These are phyloP conservation scores for Neogale vison DNA, from an alignment of 2,113 vertebrate genomes.

Conservation along the genomic window DNA sequence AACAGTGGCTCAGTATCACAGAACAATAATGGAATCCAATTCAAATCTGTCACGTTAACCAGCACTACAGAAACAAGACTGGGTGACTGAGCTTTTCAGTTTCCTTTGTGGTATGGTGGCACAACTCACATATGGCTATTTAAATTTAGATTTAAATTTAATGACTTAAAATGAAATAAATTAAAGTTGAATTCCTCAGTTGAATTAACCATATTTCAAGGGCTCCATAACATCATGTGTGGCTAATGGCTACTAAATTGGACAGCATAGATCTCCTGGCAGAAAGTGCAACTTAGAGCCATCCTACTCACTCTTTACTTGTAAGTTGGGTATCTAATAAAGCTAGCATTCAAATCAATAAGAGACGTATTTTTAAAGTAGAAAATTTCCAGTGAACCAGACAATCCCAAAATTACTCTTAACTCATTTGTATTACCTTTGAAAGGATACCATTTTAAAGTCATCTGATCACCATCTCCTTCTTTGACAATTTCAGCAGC, in stretches of 20 bases:
- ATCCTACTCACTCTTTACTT: neutral
- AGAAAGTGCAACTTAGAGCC: neutral
- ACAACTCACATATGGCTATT: neutral
- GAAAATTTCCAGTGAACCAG: neutral
- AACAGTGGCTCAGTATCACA: neutral
- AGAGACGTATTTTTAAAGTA: neutral
- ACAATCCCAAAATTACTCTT: neutral
- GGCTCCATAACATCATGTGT: neutral
- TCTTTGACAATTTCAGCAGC: neutral
- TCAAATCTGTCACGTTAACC: neutral
- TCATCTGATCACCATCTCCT: neutral
- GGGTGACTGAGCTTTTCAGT: neutral
- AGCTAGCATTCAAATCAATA: neutral
- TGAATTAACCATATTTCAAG: neutral
- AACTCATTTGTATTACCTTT: slow-evolving; percentile 14
- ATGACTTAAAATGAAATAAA: neutral
- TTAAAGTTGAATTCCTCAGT: neutral
- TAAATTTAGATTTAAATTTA: neutral
- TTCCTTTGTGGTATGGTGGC: neutral
- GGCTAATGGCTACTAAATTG: neutral
- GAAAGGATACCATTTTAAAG: neutral
- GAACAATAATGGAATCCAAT: neutral
- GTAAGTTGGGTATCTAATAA: neutral
- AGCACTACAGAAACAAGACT: neutral
- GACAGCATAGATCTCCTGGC: neutral